Base-by-base conservation (phyloP, 2,888 invertebrate species). In the Drosophila borealis region DNA sequence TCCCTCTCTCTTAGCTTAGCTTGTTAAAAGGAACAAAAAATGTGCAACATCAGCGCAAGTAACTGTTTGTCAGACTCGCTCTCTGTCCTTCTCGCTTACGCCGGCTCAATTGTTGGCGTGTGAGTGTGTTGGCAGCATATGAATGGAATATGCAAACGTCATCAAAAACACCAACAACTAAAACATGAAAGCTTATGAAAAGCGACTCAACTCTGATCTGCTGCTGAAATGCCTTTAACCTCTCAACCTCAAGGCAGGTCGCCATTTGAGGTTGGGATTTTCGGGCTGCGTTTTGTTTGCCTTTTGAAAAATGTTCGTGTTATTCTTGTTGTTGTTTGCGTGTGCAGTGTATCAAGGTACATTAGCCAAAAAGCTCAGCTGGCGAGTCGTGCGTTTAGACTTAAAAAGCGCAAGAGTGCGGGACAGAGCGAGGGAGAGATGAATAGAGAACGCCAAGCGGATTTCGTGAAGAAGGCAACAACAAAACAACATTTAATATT, bases 91-190 rank as follows among this genome's bases (percentile, higher is more conserved):
- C 29, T 11, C 25, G 8, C 19, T 37, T 1, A 9, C 41, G 39
- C n/a, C 14, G 11, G 41, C 60, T 56, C 45, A 70, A 71, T 37
- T 45, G 48, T 49, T 14, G 66, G 36, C 46, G 44, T 55, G 41
- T 48, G 8, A 33, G 37, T 44, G 11, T 61, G 53, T 51, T 53
- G 41, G 34, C 10, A 50, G 42, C 29, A 56, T 65, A 61, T 82
- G 74, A 71, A 78, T 63, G 34, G 64, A 83, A 89, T 74, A 74
- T 69, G 84, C 85, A 81, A 82, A 77, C 83, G 89, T 86, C 89
- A 83, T 83, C 86, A 76, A 53, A 61, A 67, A 49, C 54, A 56
- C 36, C 14, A 39, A 42, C 41, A 63, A 62, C 34, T 42, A 48
- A 45, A 60, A 59, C 57, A 60, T 54, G 42, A 67, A 62, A 76